A percentile compares a stretch with the other conserved stretches of the same genome.
Evolutionary conservation across 2,888 invertebrate genomes (phyloP).

Genomic region (Rhopalosiphum nymphaeae): DNA sequence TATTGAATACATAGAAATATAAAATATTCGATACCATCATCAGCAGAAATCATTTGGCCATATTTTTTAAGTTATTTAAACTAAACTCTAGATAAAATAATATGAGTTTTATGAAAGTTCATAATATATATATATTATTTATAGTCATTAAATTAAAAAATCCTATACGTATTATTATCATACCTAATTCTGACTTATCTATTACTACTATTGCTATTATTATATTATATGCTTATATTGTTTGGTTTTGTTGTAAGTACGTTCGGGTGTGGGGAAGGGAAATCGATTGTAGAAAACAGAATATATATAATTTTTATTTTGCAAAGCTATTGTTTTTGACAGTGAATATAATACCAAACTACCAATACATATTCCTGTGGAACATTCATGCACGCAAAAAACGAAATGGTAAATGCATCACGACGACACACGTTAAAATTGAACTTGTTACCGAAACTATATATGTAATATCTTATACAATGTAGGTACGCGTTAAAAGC

Average conservation of each 20-base stretch:
- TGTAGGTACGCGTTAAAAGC: neutral
- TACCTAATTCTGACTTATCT: neutral
- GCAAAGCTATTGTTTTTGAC: neutral
- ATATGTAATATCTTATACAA: neutral
- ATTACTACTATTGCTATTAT: neutral
- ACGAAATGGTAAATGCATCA: neutral
- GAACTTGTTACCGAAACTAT: slow-evolving; percentile 11
- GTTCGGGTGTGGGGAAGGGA: neutral
- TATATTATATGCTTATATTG: neutral
- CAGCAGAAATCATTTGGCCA: neutral
- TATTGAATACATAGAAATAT: neutral
- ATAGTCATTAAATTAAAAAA: neutral
- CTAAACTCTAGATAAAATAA: neutral
- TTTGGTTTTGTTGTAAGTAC: neutral
- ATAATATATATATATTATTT: neutral
- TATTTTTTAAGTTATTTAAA: neutral
- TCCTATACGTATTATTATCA: neutral
- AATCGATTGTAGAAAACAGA: neutral
- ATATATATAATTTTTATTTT: neutral
- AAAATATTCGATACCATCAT: neutral
- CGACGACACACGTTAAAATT: neutral
- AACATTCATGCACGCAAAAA: neutral
- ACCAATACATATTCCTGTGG: neutral
- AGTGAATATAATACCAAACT: neutral
- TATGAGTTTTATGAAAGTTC: neutral